Evolutionary conservation across 2,797 vertebrate species (phyloP), one percentile per base, ranked within the genome.

Genomic region (Loris lydekkerianus): DNA sequence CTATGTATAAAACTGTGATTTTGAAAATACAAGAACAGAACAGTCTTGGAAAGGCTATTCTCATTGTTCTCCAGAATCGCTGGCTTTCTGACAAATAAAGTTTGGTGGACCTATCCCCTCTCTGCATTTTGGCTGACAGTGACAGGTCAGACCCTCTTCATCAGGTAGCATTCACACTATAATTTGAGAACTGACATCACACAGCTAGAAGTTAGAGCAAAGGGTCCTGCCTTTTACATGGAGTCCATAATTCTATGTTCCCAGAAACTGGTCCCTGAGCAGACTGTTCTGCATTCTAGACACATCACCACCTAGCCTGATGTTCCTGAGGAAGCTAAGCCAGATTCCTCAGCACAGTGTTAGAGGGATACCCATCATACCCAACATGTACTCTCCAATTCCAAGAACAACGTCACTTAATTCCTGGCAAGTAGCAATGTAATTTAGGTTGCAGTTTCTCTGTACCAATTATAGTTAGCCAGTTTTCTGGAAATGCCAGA

Each of bases 341-440:
- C 70, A 91, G 72, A 81, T 23, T 29, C 72, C 25, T 77, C 67
- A 37, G 40, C 11, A 76, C 25, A 7, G 25, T 25, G 34, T 37
- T 65, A 89, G 56, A 61, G 75, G 53, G 85, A 96, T 76, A 89
- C 49, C 60, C 40, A 17, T 69, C 69, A 73, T 25, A 67, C 3
- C 11, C 49, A 15, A 53, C 3, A 3, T 53, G 0, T 72, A 13
- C 67, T 34, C 69, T 46, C 34, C 25, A 94, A 2, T 95, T 96
- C 95, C 76, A 92, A 86, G 96, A 97, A 97, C 56, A 81, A n/a
- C 49, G 56, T 72, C 67, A 89, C 95, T 78, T 88, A 72, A 95
- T 94, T 92, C 67, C 88, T 91, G 88, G 94, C 95, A 93, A 93
- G 49, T 23, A 65, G 58, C 60, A 23, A 11, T 37, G 31, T 72